phyloP scores from a whole-genome alignment of 2,113 vertebrate species.

The Girardinichthys multiradiatus region DNA sequence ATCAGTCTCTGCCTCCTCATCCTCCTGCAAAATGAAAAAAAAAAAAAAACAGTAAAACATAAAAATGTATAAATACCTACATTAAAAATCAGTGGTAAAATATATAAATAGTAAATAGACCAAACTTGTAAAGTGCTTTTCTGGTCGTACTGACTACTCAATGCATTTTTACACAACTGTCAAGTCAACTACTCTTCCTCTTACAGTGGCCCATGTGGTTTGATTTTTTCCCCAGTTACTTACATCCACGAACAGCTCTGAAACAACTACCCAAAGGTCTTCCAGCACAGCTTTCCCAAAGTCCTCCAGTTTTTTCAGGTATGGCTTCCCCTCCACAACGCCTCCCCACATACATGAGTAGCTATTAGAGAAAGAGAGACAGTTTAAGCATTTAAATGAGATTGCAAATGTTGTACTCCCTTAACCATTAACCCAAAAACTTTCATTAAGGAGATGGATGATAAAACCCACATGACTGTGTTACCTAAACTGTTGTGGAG shows the following conservation, averaged over 20 bases:
- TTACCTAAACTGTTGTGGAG: too few species aligned
- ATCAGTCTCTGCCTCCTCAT: conserved; percentile 32
- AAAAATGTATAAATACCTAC: too few species aligned
- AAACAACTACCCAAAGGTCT: conserved; percentile 82
- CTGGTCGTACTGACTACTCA: too few species aligned
- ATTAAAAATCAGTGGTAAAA: too few species aligned
- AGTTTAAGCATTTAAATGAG: not conserved
- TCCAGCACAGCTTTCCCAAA: conserved; percentile 83
- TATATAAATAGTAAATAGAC: too few species aligned
- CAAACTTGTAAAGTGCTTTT: too few species aligned
- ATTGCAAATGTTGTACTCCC: not conserved
- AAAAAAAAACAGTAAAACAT: too few species aligned
- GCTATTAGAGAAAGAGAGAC: conserved; percentile 44
- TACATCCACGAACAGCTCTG: conserved; percentile 76
- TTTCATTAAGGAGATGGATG: not conserved
- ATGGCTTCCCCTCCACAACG: conserved; percentile 80
- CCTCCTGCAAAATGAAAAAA: conserved; percentile 48
- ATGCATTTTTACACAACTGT: too few species aligned
- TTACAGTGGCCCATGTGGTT: too few species aligned
- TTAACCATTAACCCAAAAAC: not conserved
- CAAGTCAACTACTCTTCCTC: too few species aligned
- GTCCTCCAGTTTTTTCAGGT: conserved; percentile 78
- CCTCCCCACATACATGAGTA: conserved; percentile 87
- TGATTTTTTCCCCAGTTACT: conserved; percentile 8
- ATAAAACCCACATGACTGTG: too few species aligned